Evolutionary conservation across 2,113 vertebrate genomes (phyloP).

Genomic region (Physeter macrocephalus): DNA sequence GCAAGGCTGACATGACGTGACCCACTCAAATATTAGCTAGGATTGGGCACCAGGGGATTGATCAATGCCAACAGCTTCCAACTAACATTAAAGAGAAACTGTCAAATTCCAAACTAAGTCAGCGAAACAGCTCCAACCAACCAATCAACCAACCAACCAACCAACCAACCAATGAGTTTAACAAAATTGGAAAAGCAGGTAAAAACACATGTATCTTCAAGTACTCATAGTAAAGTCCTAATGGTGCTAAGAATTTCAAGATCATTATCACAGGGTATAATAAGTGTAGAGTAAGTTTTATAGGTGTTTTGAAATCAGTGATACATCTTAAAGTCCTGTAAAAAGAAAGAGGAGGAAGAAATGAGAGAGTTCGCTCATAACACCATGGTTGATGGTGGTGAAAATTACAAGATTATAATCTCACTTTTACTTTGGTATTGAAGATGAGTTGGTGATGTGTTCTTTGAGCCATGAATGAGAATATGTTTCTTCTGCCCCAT

Average conservation of each 20-base stretch:
- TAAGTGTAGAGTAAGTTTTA: not conserved
- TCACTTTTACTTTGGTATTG: not conserved
- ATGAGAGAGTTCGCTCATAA: not conserved
- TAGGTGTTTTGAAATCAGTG: not conserved
- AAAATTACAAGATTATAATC: not conserved
- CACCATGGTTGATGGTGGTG: not conserved
- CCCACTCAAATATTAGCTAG: not conserved
- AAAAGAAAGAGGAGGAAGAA: not conserved
- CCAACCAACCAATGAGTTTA: not conserved
- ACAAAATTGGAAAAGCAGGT: not conserved
- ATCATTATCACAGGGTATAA: not conserved
- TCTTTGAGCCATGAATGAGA: not conserved
- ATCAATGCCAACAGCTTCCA: not conserved
- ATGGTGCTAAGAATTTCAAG: not conserved
- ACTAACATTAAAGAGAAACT: not conserved
- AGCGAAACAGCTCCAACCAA: not conserved
- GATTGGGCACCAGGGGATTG: not conserved
- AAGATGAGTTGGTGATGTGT: not conserved
- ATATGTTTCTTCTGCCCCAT: not conserved
- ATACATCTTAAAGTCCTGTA: not conserved
- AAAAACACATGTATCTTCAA: not conserved
- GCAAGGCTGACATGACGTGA: not conserved
- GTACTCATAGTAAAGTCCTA: not conserved
- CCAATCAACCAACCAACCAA: not conserved
- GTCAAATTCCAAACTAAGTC: not conserved